Evolutionary conservation across 2,113 vertebrate species (phyloP).

Genomic region (Ornithorhynchus anatinus): DNA sequence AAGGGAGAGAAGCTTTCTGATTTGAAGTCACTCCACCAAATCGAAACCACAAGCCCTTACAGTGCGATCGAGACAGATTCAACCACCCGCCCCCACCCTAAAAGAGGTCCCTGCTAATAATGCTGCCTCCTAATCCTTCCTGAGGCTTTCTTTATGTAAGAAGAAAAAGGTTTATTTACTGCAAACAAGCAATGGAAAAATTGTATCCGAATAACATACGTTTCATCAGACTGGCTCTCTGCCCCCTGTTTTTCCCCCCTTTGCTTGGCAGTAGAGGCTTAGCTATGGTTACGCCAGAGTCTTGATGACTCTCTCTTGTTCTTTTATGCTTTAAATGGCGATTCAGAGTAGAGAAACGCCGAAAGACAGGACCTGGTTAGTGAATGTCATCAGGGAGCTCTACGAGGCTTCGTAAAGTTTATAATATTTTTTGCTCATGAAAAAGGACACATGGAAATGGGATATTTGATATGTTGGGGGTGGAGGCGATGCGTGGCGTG

Average conservation of each 20-base stretch:
- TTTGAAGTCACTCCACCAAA: neutral
- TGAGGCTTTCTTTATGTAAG: neutral
- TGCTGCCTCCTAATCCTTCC: neutral
- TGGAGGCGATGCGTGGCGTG: no score
- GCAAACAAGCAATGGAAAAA: neutral
- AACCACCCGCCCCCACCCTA: no score
- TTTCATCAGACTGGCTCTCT: accelerated
- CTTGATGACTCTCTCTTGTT: neutral
- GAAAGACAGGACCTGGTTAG: neutral
- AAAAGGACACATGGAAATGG: neutral
- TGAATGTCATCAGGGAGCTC: accelerated
- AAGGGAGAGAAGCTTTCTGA: neutral
- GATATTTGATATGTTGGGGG: neutral
- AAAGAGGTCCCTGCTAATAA: neutral
- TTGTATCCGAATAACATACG: accelerated
- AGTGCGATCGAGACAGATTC: no score
- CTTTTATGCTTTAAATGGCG: neutral
- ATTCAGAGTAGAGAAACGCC: neutral
- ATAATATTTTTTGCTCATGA: neutral
- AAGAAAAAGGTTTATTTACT: no score
- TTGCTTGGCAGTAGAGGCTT: neutral
- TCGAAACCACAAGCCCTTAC: neutral
- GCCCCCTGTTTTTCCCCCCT: neutral
- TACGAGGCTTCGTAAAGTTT: neutral
- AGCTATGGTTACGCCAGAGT: neutral